Evolutionary conservation across 2,113 vertebrate genomes (phyloP).

Genomic region (Nibea albiflora): DNA sequence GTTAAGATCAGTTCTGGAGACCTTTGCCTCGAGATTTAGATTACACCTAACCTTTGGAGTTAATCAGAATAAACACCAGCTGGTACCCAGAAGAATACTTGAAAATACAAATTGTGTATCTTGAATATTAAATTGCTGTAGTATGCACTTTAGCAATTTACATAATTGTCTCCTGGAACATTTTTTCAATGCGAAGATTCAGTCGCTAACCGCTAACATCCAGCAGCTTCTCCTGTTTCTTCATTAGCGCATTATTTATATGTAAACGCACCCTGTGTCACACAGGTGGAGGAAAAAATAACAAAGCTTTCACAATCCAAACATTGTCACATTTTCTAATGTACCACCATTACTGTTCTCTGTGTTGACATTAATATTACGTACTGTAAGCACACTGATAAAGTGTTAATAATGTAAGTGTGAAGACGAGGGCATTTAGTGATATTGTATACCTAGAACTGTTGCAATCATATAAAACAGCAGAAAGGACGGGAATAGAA

Average conservation of each 20-base stretch:
- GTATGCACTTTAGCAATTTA: conserved; percentile 31
- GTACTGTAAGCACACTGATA: neutral
- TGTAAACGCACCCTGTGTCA: conserved; percentile 37
- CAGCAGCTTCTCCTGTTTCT: conserved; percentile 38
- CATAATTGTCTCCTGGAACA: conserved; percentile 42
- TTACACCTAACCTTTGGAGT: conserved; percentile 59
- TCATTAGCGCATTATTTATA: conserved; percentile 51
- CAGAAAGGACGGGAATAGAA: neutral
- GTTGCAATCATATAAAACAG: neutral
- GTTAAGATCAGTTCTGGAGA: conserved; percentile 41
- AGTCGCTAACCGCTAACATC: conserved; percentile 26
- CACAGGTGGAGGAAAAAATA: conserved; percentile 5
- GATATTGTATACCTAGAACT: neutral
- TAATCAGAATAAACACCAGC: conserved; percentile 68
- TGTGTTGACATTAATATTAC: neutral
- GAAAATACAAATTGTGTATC: conserved; percentile 53
- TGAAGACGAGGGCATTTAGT: neutral
- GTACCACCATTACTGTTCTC: neutral
- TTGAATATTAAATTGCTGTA: conserved; percentile 51
- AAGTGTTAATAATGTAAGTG: neutral
- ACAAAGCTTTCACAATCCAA: conserved; percentile 12
- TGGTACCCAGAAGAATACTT: conserved; percentile 50
- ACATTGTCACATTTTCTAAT: conserved; percentile 6
- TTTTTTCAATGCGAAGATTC: conserved; percentile 33
- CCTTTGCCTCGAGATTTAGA: conserved; percentile 57